Evolutionary conservation across 2,113 vertebrate species (phyloP).

Genomic region (Alligator sinensis): DNA sequence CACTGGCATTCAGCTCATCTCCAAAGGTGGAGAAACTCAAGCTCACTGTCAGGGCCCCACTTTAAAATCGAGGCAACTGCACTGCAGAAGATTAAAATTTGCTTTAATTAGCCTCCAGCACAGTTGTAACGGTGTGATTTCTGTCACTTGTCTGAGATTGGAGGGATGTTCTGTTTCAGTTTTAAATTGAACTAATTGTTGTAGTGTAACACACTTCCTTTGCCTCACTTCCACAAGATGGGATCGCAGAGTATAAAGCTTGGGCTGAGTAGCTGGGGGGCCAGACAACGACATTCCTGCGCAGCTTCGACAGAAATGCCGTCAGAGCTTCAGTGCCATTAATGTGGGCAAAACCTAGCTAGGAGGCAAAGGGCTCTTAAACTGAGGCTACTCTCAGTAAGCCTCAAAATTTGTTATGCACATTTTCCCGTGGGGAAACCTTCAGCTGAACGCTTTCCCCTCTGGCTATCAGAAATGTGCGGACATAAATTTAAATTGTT

Average conservation of each 20-base stretch:
- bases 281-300: neutral
- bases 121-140: neutral
- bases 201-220: neutral
- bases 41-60: neutral
- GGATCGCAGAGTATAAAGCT: neutral
- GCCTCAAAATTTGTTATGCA: neutral
- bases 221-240: neutral
- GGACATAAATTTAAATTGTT: neutral
- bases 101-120: slow-evolving; percentile 46
- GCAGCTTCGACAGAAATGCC: neutral
- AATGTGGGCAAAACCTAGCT: neutral
- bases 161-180: slow-evolving; percentile 41
- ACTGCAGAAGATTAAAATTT: neutral
- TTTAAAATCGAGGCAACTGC: slow-evolving; percentile 39
- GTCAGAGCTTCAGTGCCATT: too few species aligned
- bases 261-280: neutral
- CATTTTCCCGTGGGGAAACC: neutral
- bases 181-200: neutral
- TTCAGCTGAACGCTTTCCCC: neutral
- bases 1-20: neutral
- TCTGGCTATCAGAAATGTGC: rapidly evolving
- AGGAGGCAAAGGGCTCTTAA: neutral
- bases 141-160: neutral
- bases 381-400: neutral
- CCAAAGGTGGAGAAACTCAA: slow-evolving; percentile 34